phyloP scores from a whole-genome alignment of 2,797 vertebrate genomes.

The Crocidura indochinensis region DNA sequence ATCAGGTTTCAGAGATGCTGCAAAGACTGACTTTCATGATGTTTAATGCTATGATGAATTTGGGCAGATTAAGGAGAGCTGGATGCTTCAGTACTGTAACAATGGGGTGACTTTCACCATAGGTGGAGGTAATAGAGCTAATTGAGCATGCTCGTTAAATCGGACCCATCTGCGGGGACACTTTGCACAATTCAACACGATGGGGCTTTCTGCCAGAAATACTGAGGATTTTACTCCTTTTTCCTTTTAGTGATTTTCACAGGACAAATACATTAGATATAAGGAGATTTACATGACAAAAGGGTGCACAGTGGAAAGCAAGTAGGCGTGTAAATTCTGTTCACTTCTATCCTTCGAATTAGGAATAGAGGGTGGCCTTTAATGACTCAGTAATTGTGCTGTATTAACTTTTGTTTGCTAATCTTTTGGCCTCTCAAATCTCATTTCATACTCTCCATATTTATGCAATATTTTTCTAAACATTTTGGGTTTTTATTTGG shows the following conservation, averaged over 20 bases:
- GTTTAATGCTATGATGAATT: conserved; percentile 68
- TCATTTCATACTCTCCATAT: too few species aligned
- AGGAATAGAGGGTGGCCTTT: not conserved
- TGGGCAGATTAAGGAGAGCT: conserved; percentile 72
- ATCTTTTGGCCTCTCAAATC: too few species aligned
- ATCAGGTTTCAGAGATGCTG: conserved; percentile 22
- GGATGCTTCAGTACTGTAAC: not conserved
- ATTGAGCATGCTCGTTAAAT: conserved; percentile 65
- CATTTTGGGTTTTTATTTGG: too few species aligned
- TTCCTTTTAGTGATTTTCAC: conserved; percentile 66
- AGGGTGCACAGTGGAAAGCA: not conserved
- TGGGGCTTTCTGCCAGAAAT: conserved; percentile 68
- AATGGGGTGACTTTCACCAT: conserved; percentile 50
- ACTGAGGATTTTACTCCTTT: conserved; percentile 66
- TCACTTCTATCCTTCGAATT: not conserved
- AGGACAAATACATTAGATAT: conserved; percentile 43
- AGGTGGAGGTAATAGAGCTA: conserved; percentile 67
- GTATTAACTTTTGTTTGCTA: not conserved
- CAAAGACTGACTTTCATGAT: conserved; percentile 46
- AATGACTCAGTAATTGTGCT: not conserved
- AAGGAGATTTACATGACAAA: not conserved
- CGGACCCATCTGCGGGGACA: conserved; percentile 67
- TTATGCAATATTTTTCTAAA: too few species aligned
- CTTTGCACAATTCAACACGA: not conserved
- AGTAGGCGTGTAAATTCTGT: not conserved